phyloP scores from a whole-genome alignment of 1,140 invertebrate species.

The Eumeta japonica region DNA sequence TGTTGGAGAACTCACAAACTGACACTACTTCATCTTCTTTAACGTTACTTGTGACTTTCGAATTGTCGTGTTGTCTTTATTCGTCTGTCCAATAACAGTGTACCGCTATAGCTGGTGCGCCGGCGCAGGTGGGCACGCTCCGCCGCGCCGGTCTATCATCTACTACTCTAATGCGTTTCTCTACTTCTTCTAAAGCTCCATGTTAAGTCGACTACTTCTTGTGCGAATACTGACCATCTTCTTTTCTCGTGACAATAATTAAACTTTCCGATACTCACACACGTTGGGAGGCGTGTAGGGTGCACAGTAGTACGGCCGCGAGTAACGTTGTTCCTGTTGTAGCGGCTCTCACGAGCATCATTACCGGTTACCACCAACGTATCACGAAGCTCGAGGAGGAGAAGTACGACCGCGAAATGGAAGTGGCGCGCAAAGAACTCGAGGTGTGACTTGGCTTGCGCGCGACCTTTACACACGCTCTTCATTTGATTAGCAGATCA shows the following conservation, averaged over 20 bases:
- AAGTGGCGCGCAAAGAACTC: constrained; percentile 89
- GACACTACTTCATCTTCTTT: constrained; percentile 35
- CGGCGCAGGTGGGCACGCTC: constrained; percentile 10
- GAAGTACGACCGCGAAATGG: constrained; percentile 96
- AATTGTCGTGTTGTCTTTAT: constrained; percentile 38
- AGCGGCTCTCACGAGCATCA: constrained; percentile 81
- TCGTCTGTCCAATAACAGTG: constrained; percentile 37
- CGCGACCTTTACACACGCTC: constrained; percentile 39
- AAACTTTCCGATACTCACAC: not conserved
- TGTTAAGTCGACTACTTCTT: constrained; percentile 25
- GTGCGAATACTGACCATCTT: constrained; percentile 33
- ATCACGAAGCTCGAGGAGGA: constrained; percentile 85
- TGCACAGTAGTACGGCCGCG: constrained; percentile 14
- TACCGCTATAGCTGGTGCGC: constrained; percentile 19
- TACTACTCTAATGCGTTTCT: constrained; percentile 35
- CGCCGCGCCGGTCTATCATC: constrained; percentile 15
- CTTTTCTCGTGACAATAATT: constrained; percentile 25
- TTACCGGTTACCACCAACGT: constrained; percentile 82
- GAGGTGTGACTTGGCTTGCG: constrained; percentile 68
- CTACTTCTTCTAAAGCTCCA: constrained; percentile 33
- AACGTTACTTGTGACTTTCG: constrained; percentile 34
- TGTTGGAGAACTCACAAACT: constrained; percentile 46
- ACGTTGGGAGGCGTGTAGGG: constrained; percentile 15
- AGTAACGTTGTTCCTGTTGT: constrained; percentile 59
- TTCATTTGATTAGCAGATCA: constrained; percentile 48